phyloP scores from a whole-genome alignment of 2,888 invertebrate species.

The Tetranychus piercei region DNA sequence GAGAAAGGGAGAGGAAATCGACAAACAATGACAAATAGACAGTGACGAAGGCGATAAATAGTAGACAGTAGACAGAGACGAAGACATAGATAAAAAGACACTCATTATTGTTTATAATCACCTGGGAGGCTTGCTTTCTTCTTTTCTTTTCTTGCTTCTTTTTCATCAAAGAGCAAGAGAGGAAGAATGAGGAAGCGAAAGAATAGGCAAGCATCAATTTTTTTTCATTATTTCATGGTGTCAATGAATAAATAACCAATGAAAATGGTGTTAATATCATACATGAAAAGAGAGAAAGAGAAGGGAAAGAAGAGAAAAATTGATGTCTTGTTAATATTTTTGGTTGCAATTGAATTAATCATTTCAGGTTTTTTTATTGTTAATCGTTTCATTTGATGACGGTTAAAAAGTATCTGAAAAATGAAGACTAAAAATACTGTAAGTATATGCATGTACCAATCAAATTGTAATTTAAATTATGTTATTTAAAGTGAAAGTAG shows the following conservation, averaged over 20 bases:
- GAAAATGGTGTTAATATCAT: background rate
- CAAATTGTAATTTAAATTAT: background rate
- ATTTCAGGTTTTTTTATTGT: background rate
- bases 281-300: background rate
- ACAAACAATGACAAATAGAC: background rate
- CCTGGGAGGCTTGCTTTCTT: background rate
- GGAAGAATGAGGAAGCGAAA: slow-evolving; percentile 2
- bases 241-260: background rate
- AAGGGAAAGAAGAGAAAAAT: background rate
- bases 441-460: background rate
- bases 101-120: slow-evolving; percentile 6
- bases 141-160: background rate
- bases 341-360: background rate
- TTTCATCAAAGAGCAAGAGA: slow-evolving; percentile 10
- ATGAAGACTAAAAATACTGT: too few relatives aligned
- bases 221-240: background rate
- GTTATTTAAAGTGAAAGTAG: too few relatives aligned
- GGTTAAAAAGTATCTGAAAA: background rate
- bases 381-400: background rate
- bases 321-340: background rate
- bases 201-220: background rate
- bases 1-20: background rate
- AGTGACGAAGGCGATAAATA: background rate
- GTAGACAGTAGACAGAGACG: slow-evolving; percentile 2
- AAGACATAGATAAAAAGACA: slow-evolving; percentile 1